Evolutionary conservation across 2,113 vertebrate genomes (phyloP).

Genomic region (Sus scrofa): T2T-Sscrofa CM000818.6:123991501-123992000

Average conservation of each 20-base stretch:
- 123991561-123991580: no score
- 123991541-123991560: no score
- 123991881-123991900: neutral
- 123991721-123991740: constrained; percentile 24
- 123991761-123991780: neutral
- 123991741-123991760: constrained; percentile 1
- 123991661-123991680: constrained; percentile 4
- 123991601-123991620: no score
- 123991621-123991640: neutral
- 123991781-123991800: neutral
- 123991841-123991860: constrained; percentile 24
- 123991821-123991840: neutral
- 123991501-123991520: no score
- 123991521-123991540: no score
- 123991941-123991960: constrained; percentile 5
- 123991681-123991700: neutral
- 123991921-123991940: neutral
- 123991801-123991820: neutral
- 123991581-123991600: no score
- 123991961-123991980: constrained; percentile 52
- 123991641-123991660: constrained; percentile 37
- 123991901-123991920: neutral
- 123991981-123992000: constrained; percentile 92
- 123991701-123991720: neutral
- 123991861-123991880: neutral